A percentile compares a stretch with the other conserved stretches of the same genome.
phyloP scores from a whole-genome alignment of 64 coral and sea anemone species.

The Montipora efflorescens region DNA sequence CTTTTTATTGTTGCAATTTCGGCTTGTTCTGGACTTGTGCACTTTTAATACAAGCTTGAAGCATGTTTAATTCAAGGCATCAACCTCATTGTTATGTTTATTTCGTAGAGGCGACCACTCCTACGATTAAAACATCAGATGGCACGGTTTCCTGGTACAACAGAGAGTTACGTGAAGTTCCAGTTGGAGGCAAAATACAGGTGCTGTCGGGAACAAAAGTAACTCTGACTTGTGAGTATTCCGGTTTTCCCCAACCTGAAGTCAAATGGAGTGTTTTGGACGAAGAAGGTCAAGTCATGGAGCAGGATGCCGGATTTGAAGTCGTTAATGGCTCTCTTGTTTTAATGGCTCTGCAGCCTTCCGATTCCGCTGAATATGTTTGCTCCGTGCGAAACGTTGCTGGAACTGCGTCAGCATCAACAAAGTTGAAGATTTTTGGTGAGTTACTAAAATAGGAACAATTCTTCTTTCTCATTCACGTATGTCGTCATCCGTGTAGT shows the following conservation, averaged over 20 bases:
- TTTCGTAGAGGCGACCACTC: slow-evolving; percentile 12
- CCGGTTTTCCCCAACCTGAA: not conserved
- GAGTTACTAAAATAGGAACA: not conserved
- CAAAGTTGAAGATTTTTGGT: slow-evolving; percentile 79
- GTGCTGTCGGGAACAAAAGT: slow-evolving; percentile 30
- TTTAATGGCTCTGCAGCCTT: slow-evolving; percentile 3
- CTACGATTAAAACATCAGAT: not conserved
- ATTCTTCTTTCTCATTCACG: not conserved
- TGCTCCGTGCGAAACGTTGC: slow-evolving; percentile 79
- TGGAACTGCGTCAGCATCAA: slow-evolving; percentile 72
- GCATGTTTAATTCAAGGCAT: not conserved
- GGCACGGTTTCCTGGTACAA: slow-evolving; percentile 35
- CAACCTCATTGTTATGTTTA: not conserved
- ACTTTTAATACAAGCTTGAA: no score
- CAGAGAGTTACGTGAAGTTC: slow-evolving; percentile 11
- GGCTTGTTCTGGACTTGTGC: no score
- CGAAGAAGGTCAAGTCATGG: slow-evolving; percentile 13
- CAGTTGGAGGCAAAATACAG: not conserved
- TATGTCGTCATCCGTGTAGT: not conserved
- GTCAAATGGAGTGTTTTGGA: slow-evolving; percentile 31
- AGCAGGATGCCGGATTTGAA: slow-evolving; percentile 4
- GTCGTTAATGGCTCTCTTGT: slow-evolving; percentile 25
- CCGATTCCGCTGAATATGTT: slow-evolving; percentile 77
- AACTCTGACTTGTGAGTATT: slow-evolving; percentile 31
- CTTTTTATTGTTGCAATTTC: no score